phyloP scores from a whole-genome alignment of 2,113 vertebrate genomes.

The Acrocephalus kingi region DNA sequence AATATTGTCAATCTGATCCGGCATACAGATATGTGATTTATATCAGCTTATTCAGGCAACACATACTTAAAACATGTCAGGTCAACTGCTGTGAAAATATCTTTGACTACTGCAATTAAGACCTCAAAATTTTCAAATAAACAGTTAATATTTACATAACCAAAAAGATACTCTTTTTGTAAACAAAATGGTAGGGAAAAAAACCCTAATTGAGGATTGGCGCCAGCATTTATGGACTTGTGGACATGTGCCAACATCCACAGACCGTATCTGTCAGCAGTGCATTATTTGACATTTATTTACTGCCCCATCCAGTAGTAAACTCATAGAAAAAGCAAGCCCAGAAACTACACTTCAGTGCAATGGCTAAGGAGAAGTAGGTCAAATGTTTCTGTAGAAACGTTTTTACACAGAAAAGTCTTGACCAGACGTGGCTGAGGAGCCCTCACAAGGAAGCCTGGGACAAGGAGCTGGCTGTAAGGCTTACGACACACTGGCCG shows the following conservation, averaged over 20 bases:
- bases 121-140: not conserved
- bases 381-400: not conserved
- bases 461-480: too few relatives aligned
- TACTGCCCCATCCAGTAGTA: not conserved
- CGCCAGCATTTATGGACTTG: not conserved
- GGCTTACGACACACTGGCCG: rapidly evolving
- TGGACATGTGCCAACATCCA: not conserved
- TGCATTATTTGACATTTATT: not conserved
- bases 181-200: not conserved
- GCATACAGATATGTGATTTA: rapidly evolving
- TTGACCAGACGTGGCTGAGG: not conserved
- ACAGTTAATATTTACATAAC: not conserved
- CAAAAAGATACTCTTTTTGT: not conserved
- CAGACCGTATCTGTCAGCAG: not conserved
- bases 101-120: not conserved
- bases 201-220: not conserved
- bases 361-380: not conserved
- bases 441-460: not conserved
- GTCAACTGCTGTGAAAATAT: not conserved
- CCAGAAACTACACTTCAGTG: not conserved
- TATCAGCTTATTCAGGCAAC: not conserved
- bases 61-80: not conserved
- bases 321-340: not conserved
- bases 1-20: not conserved
- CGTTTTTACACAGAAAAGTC: not conserved